Percentiles rank a stretch among this genome's conserved stretches.
These are phyloP conservation scores for Daphoenositta chrysoptera DNA, from an alignment of 2,113 vertebrate species.

Conservation along the genomic window DNA sequence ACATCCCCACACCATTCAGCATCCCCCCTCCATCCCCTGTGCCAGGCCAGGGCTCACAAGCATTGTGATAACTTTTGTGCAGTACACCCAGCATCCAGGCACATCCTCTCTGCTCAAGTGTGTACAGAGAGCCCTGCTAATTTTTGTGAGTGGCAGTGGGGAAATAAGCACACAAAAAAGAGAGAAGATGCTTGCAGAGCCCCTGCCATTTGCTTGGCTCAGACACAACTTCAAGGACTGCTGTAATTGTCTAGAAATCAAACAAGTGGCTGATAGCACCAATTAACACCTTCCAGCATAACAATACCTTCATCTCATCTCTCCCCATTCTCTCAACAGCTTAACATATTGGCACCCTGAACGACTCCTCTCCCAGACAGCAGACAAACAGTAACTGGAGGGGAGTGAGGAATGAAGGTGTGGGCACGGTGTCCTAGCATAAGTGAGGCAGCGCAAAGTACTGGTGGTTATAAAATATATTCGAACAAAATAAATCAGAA, in stretches of 20 bases:
- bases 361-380: constrained; percentile 6
- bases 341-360: constrained; percentile 42
- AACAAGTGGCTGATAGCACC: constrained; percentile 59
- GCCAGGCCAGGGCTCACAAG: not conserved
- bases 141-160: not conserved
- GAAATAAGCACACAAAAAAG: not conserved
- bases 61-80: not conserved
- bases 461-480: not conserved
- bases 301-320: constrained; percentile 60
- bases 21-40: not conserved
- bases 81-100: not conserved
- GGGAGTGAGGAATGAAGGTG: not conserved
- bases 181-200: not conserved
- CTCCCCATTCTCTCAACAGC: constrained; percentile 31
- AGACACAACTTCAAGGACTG: constrained; percentile 35
- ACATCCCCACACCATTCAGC: not conserved
- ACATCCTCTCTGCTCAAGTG: not conserved
- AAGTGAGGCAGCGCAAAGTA: not conserved
- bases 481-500: not conserved
- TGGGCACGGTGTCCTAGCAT: not conserved
- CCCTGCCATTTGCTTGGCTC: constrained; percentile 37
- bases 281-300: constrained; percentile 60
- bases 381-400: not conserved
- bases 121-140: not conserved
- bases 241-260: constrained; percentile 49